Evolutionary conservation across 2,888 invertebrate genomes (phyloP).

Genomic region (Holacanthella duospinosa): DNA sequence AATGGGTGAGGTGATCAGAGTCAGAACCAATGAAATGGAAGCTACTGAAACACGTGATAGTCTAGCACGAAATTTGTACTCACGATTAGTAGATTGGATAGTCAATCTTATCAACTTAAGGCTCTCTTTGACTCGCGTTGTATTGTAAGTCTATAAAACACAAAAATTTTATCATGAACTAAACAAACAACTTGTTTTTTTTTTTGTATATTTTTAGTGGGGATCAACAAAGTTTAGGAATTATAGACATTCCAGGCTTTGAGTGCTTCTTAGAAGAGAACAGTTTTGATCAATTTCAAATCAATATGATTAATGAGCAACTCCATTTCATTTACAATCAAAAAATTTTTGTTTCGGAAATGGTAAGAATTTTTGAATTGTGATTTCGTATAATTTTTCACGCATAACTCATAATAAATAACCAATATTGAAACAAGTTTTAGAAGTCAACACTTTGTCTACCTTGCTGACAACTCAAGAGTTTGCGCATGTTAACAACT

Average conservation of each 20-base stretch:
- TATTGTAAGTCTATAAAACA: conserved; percentile 57
- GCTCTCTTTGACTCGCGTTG: conserved; percentile 67
- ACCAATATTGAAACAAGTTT: too few relatives aligned
- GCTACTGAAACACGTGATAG: conserved; percentile 74
- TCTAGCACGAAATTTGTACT: conserved; percentile 71
- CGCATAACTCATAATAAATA: too few relatives aligned
- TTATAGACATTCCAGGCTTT: conserved; percentile 84
- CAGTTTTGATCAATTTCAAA: conserved; percentile 73
- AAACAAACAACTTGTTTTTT: neutral
- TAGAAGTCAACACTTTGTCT: too few relatives aligned
- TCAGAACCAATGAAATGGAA: conserved; percentile 64
- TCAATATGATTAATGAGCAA: conserved; percentile 84
- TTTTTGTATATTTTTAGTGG: conserved; percentile 53
- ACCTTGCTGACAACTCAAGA: too few relatives aligned
- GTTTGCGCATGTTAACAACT: too few relatives aligned
- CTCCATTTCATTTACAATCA: conserved; percentile 89
- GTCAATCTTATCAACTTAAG: conserved; percentile 74
- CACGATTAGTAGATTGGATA: conserved; percentile 77
- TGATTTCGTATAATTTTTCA: conserved; percentile 1
- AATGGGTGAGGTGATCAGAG: conserved; percentile 57
- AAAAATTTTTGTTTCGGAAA: conserved; percentile 81
- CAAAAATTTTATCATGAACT: neutral
- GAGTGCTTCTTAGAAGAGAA: conserved; percentile 75
- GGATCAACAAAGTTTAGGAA: conserved; percentile 65
- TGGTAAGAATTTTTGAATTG: conserved; percentile 48